Evolutionary conservation across 2,888 invertebrate genomes (phyloP), one percentile per base, ranked within the genome.

Genomic region (Chalcis sispes): DNA sequence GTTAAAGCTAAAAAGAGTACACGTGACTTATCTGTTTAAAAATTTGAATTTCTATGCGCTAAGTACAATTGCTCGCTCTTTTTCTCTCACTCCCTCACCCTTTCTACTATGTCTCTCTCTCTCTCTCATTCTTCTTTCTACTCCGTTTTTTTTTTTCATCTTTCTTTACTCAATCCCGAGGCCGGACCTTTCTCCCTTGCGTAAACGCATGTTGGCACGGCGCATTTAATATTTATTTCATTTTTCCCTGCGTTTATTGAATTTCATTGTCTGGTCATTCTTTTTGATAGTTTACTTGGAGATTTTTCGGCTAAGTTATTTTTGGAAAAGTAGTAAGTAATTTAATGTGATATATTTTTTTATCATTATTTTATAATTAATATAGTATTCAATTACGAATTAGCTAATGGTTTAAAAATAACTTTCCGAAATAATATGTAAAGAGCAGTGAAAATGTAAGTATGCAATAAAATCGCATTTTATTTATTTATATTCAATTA

Each of bases 31-130:
- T 78, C 73, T 70, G 59, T 76, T 62, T 66, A 67, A 74, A 74
- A 78, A 77, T 76, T 78, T 78, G 71, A 78, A 78, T 78, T 78
- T 78, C 64, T 78, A 74, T 78, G 61, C 56, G 65, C 59, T 72
- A 69, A 75, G 65, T 75, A 76, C 73, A 78, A 75, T 78, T 78
- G 78, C 70, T 25, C 59, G 20, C 8, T 50, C 40, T 10, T 40
- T 65, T 48, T 52, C 29, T 71, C 62, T n/a, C 23, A 7, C 15
- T 42, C 66, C n/a, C 27, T 13, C 42, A 23, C 42, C 42, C n/a
- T n/a, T n/a, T 42, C 32, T 42, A 2, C 23, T 42, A 5, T 18
- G 36, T 23, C 18, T 56, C 40, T 40, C 52, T 42, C 7, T 20
- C 23, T 42, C 15, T 42, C 15, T 42, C 15, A 13, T 4, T 13